A percentile compares a stretch with the other conserved stretches of the same genome.
phyloP scores from a whole-genome alignment of 2,797 vertebrate genomes.

The Phoebastria nigripes region DNA sequence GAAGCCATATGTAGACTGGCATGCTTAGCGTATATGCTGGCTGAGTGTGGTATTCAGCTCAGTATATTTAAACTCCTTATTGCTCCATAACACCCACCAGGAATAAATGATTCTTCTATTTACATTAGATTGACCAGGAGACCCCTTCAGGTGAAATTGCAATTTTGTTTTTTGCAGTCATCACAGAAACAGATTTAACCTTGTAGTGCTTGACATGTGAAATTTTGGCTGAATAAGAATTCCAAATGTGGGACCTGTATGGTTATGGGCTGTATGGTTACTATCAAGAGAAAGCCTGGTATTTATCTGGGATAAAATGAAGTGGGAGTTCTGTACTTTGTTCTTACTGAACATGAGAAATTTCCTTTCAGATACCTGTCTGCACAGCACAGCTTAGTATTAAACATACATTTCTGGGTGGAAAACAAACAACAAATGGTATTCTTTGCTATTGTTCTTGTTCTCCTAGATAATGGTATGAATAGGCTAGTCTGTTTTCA shows the following conservation, averaged over 20 bases:
- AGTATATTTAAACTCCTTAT: neutral
- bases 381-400: neutral
- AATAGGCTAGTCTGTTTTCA: neutral
- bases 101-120: neutral
- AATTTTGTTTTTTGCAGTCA: neutral
- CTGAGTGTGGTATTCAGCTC: neutral
- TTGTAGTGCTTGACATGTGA: neutral
- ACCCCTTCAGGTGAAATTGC: neutral
- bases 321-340: neutral
- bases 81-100: neutral
- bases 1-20: neutral
- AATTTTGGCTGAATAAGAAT: neutral
- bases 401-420: neutral
- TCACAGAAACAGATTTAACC: neutral
- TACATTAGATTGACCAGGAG: neutral
- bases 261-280: neutral
- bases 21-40: neutral
- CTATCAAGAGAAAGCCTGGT: neutral
- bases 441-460: neutral
- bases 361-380: neutral
- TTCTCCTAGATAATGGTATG: neutral
- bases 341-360: neutral
- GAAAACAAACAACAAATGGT: neutral
- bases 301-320: neutral
- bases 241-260: neutral